Base-by-base conservation (phyloP, 2,797 vertebrate species). In the Anguilla megastoma region DNA sequence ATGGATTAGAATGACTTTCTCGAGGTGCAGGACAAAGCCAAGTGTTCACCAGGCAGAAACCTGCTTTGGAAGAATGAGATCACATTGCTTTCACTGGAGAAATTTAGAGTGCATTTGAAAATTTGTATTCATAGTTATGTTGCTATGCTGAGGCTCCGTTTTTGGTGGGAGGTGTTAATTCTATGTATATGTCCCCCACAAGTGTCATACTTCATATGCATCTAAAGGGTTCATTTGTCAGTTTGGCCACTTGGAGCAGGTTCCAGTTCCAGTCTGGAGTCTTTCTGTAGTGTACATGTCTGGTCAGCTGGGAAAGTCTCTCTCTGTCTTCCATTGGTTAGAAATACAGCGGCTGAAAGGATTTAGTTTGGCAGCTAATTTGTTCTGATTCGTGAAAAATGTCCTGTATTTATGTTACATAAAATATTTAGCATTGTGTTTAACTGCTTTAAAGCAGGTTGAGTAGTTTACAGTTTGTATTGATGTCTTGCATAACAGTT, bases 1-100 rank as follows among this genome's bases (percentile, higher is more conserved):
- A 90, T 54, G 50, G 86, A 84, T 91, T 89, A 87, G 71, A 89
- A 87, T 87, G 36, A 87, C 71, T 79, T 74, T 76, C 21, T 89
- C 93, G 63, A 79, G 66, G 69, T 48, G 71, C 52, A 58, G 52
- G 66, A 80, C 21, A 52, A 86, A 52, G 56, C 66, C 52, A 16
- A 85, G 30, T 85, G 66, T 88, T 56, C 54, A 27, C 48, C 27
- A 33, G 66, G 14, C 27, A 85, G 14, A 74, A 30, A n/a, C 56
- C 54, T 60, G 56, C 45, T 48, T 82, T 50, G 56, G 21, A 52
- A 50, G n/a, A 83, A 58, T 87, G 45, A 87, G 82, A 45, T 33
- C 56, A 56, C 27, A 60, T 58, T 60, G 27, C 10, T 36, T 85
- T 58, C 54, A 41, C 16, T 33, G 27, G 21, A 48, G 41, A 82